Conservation (phyloP, 2,797 vertebrate genomes). For the Anguilla obscura region DNA sequence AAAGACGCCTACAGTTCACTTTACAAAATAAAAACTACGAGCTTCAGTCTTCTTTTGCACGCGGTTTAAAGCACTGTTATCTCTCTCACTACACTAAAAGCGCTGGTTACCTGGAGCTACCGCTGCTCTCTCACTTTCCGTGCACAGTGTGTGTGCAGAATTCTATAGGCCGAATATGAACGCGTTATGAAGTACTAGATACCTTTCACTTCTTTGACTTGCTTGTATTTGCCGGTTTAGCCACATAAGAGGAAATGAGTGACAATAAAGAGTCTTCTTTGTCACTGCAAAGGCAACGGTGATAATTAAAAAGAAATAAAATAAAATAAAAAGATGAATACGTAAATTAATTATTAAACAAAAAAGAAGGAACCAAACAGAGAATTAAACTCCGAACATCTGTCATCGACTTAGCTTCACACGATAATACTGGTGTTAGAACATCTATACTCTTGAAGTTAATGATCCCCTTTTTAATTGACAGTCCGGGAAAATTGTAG, state of each 20-base stretch:
- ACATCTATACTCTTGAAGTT: slow-evolving; percentile 85
- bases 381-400: slow-evolving; percentile 83
- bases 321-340: slow-evolving; percentile 70
- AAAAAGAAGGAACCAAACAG: slow-evolving; percentile 68
- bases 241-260: slow-evolving; percentile 67
- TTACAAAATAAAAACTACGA: slow-evolving; percentile 42
- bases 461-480: slow-evolving; percentile 84
- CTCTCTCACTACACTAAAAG: background rate
- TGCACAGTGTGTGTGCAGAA: slow-evolving; percentile 42
- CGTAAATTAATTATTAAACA: slow-evolving; percentile 83
- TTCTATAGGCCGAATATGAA: background rate
- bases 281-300: slow-evolving; percentile 64
- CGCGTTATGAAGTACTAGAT: slow-evolving; percentile 65
- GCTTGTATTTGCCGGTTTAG: slow-evolving; percentile 76
- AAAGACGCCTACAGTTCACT: slow-evolving; percentile 37
- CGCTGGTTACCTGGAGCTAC: background rate
- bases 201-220: slow-evolving; percentile 70
- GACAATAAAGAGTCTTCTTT: slow-evolving; percentile 72
- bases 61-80: background rate
- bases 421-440: slow-evolving; percentile 82
- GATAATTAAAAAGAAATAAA: slow-evolving; percentile 66
- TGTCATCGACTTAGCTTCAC: slow-evolving; percentile 80
- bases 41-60: background rate
- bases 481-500: slow-evolving; percentile 77
- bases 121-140: background rate